Evolutionary conservation across 2,113 vertebrate species (phyloP).

Genomic region (Pituophis catenifer): DNA sequence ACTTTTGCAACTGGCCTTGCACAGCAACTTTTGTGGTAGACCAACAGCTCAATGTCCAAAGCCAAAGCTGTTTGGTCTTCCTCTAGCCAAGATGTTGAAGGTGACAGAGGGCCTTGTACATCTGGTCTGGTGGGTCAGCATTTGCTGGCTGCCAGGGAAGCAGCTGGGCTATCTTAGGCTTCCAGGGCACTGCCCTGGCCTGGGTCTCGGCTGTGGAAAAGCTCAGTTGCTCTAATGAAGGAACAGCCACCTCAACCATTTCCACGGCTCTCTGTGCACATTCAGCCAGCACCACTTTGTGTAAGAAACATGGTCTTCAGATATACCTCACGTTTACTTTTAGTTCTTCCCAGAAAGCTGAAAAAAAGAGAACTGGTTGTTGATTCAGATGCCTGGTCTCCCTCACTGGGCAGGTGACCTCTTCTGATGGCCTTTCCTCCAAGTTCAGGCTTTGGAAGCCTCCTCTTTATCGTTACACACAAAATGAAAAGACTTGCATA

Average conservation of each 20-base stretch:
- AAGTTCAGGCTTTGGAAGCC: too few species aligned
- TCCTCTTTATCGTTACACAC: not conserved
- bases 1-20: not conserved
- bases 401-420: not conserved
- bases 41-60: not conserved
- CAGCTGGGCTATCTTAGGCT: not conserved
- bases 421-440: not conserved
- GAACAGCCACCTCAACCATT: not conserved
- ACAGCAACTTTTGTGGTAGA: fast-evolving
- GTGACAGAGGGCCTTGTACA: not conserved
- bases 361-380: not conserved
- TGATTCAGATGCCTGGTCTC: not conserved
- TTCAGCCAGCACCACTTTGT: fast-evolving
- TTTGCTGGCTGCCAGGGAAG: not conserved
- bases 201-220: not conserved
- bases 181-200: fast-evolving
- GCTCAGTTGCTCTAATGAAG: fast-evolving
- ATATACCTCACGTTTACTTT: fast-evolving
- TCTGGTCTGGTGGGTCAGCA: not conserved
- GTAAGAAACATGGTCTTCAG: not conserved
- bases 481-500: not conserved
- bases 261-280: not conserved
- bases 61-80: not conserved
- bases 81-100: not conserved
- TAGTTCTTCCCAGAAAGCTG: not conserved